These are phyloP conservation scores for Polyergus mexicanus DNA, from an alignment of 1,140 invertebrate genomes.

Conservation along the genomic window DNA sequence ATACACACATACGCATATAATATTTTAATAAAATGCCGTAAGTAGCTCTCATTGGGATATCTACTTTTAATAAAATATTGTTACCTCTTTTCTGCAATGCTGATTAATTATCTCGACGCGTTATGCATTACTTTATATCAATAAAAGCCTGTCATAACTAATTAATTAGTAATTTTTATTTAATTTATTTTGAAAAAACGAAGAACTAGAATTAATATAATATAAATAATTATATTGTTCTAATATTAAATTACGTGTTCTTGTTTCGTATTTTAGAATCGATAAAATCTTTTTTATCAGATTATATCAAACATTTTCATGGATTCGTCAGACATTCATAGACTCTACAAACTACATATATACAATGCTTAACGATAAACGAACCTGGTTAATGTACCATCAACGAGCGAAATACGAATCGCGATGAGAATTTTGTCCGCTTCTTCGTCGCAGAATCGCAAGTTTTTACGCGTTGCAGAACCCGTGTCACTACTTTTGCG, in stretches of 20 bases:
- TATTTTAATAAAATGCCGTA: too few relatives aligned
- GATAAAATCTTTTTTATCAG: neutral
- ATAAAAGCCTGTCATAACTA: too few relatives aligned
- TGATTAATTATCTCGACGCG: too few relatives aligned
- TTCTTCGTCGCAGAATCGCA: conserved; percentile 4
- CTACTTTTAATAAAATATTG: too few relatives aligned
- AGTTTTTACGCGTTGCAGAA: conserved; percentile 31
- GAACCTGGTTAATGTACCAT: conserved; percentile 11
- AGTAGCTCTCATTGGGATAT: too few relatives aligned
- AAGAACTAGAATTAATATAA: too few relatives aligned
- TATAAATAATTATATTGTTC: too few relatives aligned
- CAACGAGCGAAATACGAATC: conserved; percentile 29
- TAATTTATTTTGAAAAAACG: too few relatives aligned
- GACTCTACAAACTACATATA: neutral
- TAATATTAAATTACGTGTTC: neutral
- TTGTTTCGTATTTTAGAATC: neutral
- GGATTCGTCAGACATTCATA: neutral
- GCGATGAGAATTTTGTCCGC: conserved; percentile 32
- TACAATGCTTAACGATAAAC: neutral
- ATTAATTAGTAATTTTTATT: too few relatives aligned
- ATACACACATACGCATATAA: too few relatives aligned
- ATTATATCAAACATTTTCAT: neutral
- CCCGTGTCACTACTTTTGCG: conserved; percentile 71
- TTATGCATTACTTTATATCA: too few relatives aligned
- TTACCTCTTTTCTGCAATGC: too few relatives aligned